These are phyloP conservation scores for Hydrochoerus hydrochaeris DNA, from an alignment of 2,113 vertebrate species.

Conservation along the genomic window DNA sequence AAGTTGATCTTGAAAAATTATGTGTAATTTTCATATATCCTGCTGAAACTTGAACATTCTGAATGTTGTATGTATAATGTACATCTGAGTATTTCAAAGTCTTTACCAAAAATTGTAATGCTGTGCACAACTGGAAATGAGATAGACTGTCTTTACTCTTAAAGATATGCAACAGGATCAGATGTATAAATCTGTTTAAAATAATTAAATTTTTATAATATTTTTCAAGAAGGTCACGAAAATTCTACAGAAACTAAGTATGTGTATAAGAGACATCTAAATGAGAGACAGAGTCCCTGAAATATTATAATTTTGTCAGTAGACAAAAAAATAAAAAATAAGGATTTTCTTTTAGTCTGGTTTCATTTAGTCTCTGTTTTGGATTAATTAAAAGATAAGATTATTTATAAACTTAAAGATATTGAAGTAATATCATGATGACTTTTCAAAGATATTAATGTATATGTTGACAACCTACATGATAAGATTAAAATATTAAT, in stretches of 20 bases:
- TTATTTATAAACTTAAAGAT: neutral
- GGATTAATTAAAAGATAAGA: neutral
- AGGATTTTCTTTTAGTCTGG: neutral
- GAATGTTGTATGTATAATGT: neutral
- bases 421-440: neutral
- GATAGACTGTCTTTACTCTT: neutral
- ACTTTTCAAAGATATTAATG: neutral
- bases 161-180: neutral
- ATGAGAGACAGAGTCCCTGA: neutral
- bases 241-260: neutral
- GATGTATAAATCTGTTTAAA: neutral
- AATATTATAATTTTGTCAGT: neutral
- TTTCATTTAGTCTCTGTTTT: neutral
- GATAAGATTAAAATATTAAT: neutral
- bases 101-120: neutral
- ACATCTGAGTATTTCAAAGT: neutral
- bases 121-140: neutral
- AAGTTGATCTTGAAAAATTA: neutral
- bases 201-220: neutral
- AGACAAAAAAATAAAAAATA: neutral
- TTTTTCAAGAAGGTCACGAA: neutral
- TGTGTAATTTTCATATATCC: neutral
- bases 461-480: accelerated
- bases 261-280: neutral
- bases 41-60: neutral